phyloP scores from a whole-genome alignment of 2,797 vertebrate genomes.

The Gambelia wislizenii region DNA sequence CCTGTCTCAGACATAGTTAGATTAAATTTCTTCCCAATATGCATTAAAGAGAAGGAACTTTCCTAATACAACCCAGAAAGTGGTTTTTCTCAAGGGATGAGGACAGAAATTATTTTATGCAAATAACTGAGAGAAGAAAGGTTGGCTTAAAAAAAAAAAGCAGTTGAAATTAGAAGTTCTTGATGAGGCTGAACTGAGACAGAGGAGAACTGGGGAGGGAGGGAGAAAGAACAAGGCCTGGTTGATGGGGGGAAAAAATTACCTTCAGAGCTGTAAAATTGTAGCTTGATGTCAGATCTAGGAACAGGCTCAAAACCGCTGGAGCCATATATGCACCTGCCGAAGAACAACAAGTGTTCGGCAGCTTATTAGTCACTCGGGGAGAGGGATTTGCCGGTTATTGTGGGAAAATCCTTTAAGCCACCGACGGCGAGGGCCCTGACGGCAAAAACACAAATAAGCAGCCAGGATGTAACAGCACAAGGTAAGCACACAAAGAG shows the following conservation, averaged over 20 bases:
- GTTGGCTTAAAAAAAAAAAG: not conserved
- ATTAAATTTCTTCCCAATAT: not conserved
- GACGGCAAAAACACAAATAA: slow-evolving; percentile 65
- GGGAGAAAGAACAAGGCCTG: not conserved
- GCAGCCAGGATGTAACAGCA: not conserved
- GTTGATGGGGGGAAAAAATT: too few species aligned
- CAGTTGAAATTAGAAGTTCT: not conserved
- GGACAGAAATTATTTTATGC: not conserved
- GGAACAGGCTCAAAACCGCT: not conserved
- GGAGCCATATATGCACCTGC: slow-evolving; percentile 23
- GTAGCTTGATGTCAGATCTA: not conserved
- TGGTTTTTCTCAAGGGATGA: slow-evolving; percentile 1
- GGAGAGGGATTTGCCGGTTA: slow-evolving; percentile 73
- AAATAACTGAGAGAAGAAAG: not conserved
- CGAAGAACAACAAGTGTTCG: slow-evolving; percentile 47
- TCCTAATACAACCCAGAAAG: not conserved
- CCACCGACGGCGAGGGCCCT: slow-evolving; percentile 35
- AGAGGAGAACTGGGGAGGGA: not conserved
- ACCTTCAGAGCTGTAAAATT: not conserved
- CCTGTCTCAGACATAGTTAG: not conserved
- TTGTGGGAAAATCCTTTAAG: slow-evolving; percentile 78
- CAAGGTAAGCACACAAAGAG: not conserved
- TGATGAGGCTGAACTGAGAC: not conserved
- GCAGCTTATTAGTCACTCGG: slow-evolving; percentile 56
- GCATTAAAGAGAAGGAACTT: not conserved